These are phyloP conservation scores for Ceuthmochares aereus DNA, from an alignment of 2,113 vertebrate genomes.

Conservation along the genomic window DNA sequence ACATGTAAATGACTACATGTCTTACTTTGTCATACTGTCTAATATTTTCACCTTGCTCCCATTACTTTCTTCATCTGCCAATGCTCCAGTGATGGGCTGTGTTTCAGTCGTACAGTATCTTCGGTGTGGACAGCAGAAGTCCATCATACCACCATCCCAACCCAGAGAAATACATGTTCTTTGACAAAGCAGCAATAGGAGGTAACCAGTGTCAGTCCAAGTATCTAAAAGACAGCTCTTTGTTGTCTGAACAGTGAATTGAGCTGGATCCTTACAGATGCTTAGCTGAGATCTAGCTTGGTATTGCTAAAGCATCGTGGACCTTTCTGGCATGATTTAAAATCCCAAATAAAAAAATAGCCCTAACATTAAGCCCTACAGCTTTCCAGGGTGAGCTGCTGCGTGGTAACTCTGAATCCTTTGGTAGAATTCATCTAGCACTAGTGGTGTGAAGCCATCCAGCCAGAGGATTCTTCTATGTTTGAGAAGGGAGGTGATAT, in stretches of 20 bases:
- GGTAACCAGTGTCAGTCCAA: neutral
- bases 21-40: neutral
- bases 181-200: neutral
- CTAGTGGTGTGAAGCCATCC: neutral
- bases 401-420: neutral
- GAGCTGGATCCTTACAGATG: neutral
- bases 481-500: neutral
- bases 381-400: neutral
- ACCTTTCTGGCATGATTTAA: neutral
- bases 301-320: neutral
- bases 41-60: neutral
- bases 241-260: neutral
- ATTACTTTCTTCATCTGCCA: neutral
- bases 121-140: neutral
- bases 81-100: neutral
- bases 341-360: neutral
- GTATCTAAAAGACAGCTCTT: neutral
- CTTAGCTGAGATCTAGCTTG: neutral
- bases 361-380: neutral
- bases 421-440: neutral
- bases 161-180: neutral
- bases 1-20: neutral
- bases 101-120: neutral
- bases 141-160: neutral
- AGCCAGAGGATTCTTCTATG: neutral